phyloP scores from a whole-genome alignment of 1,140 invertebrate species.

The Chironomus striatipennis region DNA sequence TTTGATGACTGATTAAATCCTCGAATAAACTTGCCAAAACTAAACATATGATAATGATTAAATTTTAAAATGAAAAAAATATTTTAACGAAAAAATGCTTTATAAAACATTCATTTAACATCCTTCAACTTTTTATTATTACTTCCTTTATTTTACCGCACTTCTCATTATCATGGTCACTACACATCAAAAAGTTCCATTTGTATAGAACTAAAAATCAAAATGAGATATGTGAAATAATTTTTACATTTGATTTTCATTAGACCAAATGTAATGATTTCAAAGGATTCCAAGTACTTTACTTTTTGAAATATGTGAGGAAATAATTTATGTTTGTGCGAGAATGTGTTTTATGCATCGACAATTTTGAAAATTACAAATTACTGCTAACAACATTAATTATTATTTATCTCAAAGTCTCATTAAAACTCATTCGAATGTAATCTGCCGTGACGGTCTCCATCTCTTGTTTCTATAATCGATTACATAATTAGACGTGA shows the following conservation, averaged over 20 bases:
- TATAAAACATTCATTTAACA: neutral
- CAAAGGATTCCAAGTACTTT: neutral
- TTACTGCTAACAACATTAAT: neutral
- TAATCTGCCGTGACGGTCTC: neutral
- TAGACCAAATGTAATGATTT: neutral
- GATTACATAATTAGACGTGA: slow-evolving; percentile 22
- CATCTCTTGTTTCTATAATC: slow-evolving; percentile 14
- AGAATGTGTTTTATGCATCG: neutral
- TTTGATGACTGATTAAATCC: too few species aligned
- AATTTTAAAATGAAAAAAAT: too few species aligned
- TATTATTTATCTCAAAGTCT: slow-evolving; percentile 15
- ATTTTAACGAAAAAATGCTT: too few species aligned
- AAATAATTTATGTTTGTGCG: neutral
- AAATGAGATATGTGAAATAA: neutral
- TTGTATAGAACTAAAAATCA: neutral
- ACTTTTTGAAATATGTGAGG: too few species aligned
- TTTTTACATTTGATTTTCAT: neutral
- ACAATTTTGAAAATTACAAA: slow-evolving; percentile 4
- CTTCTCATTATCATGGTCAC: too few species aligned
- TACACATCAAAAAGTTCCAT: too few species aligned
- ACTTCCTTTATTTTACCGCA: too few species aligned
- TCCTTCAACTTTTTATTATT: too few species aligned
- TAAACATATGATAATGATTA: too few species aligned
- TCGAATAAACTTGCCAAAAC: too few species aligned
- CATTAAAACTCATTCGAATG: slow-evolving; percentile 18